These are phyloP conservation scores for Agraylea sexmaculata DNA, from an alignment of 1,140 invertebrate genomes.

Conservation along the genomic window DNA sequence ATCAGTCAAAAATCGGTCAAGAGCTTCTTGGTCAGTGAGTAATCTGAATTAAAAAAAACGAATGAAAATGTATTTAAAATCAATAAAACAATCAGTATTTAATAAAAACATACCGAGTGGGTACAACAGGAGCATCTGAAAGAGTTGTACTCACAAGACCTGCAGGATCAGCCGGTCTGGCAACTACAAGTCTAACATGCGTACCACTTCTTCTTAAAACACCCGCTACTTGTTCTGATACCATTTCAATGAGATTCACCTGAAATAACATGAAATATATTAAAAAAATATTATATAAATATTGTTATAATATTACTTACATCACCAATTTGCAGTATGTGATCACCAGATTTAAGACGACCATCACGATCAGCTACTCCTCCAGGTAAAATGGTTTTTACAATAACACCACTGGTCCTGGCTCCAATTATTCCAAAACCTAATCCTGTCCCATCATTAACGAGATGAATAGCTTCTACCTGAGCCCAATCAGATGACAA, in stretches of 20 bases:
- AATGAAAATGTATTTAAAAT: neutral
- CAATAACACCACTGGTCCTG: slow-evolving; percentile 89
- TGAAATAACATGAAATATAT: slow-evolving; percentile 29
- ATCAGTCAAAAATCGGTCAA: slow-evolving; percentile 74
- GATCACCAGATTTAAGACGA: slow-evolving; percentile 86
- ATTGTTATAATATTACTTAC: slow-evolving; percentile 26
- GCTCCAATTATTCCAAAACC: slow-evolving; percentile 96
- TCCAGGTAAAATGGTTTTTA: slow-evolving; percentile 92
- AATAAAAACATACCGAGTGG: slow-evolving; percentile 34
- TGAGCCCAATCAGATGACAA: slow-evolving; percentile 76
- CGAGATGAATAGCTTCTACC: slow-evolving; percentile 88
- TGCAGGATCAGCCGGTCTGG: slow-evolving; percentile 69
- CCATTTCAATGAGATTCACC: slow-evolving; percentile 88
- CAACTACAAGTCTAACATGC: slow-evolving; percentile 86
- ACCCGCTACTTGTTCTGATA: slow-evolving; percentile 92
- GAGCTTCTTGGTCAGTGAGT: slow-evolving; percentile 71
- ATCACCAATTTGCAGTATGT: slow-evolving; percentile 92
- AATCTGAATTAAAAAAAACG: slow-evolving; percentile 32
- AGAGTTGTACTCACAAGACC: slow-evolving; percentile 50
- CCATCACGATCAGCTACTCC: slow-evolving; percentile 92
- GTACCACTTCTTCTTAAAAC: slow-evolving; percentile 87
- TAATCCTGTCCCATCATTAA: slow-evolving; percentile 90
- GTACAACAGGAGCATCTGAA: slow-evolving; percentile 50
- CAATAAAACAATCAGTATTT: neutral
- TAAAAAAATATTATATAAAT: slow-evolving; percentile 1